phyloP scores from a whole-genome alignment of 2,113 vertebrate species.

The Miniopterus natalensis region DNA sequence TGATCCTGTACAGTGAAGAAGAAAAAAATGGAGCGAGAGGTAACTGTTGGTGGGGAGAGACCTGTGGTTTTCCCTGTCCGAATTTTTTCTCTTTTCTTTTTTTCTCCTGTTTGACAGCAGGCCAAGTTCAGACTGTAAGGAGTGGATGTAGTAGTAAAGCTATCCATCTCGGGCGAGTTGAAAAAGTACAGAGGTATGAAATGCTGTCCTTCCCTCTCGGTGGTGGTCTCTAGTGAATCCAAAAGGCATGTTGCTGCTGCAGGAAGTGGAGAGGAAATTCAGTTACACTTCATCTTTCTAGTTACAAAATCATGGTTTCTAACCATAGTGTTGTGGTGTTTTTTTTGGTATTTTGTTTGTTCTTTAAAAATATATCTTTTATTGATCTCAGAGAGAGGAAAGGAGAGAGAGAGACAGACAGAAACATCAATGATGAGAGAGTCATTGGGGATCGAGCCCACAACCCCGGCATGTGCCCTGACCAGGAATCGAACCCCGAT shows the following conservation, averaged over 20 bases:
- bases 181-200: slow-evolving; percentile 16
- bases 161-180: neutral
- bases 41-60: neutral
- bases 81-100: neutral
- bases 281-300: neutral
- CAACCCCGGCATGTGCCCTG: too few species aligned
- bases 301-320: neutral
- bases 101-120: neutral
- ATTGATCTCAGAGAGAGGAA: too few species aligned
- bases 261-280: neutral
- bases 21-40: neutral
- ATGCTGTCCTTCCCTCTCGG: neutral
- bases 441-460: too few species aligned
- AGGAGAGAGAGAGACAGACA: too few species aligned
- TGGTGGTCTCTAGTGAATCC: neutral
- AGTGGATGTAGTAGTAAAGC: neutral
- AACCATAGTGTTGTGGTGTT: neutral
- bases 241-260: neutral
- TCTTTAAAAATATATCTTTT: too few species aligned
- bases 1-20: neutral
- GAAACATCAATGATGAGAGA: too few species aligned
- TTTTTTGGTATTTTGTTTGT: too few species aligned
- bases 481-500: too few species aligned
- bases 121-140: neutral
- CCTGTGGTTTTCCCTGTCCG: neutral